A percentile compares a stretch with the other conserved stretches of the same genome.
Conservation (phyloP, 2,888 invertebrate genomes). For the Clunio marinus region DNA sequence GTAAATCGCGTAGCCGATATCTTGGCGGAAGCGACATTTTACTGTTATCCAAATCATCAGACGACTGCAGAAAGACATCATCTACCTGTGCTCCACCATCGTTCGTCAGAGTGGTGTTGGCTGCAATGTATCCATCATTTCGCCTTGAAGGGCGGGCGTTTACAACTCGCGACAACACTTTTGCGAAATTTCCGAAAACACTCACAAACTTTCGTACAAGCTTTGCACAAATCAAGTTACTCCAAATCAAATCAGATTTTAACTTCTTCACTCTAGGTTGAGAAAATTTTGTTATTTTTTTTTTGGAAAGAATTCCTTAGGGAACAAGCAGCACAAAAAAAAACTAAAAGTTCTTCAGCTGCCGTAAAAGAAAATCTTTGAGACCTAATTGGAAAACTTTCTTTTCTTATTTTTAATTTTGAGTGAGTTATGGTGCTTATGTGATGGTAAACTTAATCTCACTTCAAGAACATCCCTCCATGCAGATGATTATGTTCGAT, state of each 20-base stretch:
- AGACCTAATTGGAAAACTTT: not conserved
- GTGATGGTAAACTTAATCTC: not conserved
- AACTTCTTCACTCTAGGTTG: too few species aligned
- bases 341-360: too few species aligned
- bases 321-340: not conserved
- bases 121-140: conserved; percentile 16
- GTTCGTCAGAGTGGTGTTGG: conserved; percentile 25
- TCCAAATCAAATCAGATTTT: too few species aligned
- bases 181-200: not conserved
- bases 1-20: conserved; percentile 70
- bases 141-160: not conserved
- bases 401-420: not conserved
- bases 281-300: too few species aligned
- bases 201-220: too few species aligned
- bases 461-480: not conserved
- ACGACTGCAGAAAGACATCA: conserved; percentile 20
- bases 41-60: conserved; percentile 43
- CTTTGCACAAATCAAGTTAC: too few species aligned
- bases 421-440: not conserved
- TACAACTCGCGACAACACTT: conserved; percentile 27
- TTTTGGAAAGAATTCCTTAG: not conserved
- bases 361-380: too few species aligned
- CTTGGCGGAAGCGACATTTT: conserved; percentile 60
- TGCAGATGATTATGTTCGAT: too few species aligned
- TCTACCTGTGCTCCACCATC: conserved; percentile 16